Evolutionary conservation across 1,140 invertebrate genomes (phyloP).

Genomic region (Caligus rogercresseyi): DNA sequence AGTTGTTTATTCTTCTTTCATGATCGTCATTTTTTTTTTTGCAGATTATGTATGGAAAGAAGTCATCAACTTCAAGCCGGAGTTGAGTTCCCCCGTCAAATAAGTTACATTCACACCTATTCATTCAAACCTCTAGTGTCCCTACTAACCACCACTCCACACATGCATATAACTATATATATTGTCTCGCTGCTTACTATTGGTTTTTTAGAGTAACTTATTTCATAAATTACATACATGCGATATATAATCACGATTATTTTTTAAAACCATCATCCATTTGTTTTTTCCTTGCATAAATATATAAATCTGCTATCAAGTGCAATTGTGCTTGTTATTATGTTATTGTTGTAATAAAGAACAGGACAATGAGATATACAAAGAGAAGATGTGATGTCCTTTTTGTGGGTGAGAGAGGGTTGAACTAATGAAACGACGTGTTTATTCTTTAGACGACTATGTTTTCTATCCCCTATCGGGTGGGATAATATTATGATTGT

Average conservation of each 20-base stretch:
- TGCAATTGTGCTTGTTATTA: no score
- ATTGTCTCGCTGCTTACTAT: not conserved
- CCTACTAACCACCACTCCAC: not conserved
- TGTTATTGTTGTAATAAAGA: no score
- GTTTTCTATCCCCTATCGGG: no score
- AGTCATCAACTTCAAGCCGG: conserved; percentile 50
- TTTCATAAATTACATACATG: not conserved
- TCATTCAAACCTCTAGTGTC: not conserved
- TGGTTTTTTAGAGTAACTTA: not conserved
- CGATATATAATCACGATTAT: not conserved
- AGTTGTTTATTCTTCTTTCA: not conserved
- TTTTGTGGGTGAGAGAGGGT: no score
- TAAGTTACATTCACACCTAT: not conserved
- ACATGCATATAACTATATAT: not conserved
- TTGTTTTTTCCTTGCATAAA: no score
- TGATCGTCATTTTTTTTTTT: conserved; percentile 32
- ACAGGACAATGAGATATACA: no score
- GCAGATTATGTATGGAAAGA: conserved; percentile 56
- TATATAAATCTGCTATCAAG: no score
- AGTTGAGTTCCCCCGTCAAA: not conserved
- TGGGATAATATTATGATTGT: no score
- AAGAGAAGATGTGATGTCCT: no score
- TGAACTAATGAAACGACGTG: no score
- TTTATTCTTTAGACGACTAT: no score
- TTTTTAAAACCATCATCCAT: no score